Evolutionary conservation across 2,888 invertebrate species (phyloP).

Genomic region (Augochlorella aurata): DNA sequence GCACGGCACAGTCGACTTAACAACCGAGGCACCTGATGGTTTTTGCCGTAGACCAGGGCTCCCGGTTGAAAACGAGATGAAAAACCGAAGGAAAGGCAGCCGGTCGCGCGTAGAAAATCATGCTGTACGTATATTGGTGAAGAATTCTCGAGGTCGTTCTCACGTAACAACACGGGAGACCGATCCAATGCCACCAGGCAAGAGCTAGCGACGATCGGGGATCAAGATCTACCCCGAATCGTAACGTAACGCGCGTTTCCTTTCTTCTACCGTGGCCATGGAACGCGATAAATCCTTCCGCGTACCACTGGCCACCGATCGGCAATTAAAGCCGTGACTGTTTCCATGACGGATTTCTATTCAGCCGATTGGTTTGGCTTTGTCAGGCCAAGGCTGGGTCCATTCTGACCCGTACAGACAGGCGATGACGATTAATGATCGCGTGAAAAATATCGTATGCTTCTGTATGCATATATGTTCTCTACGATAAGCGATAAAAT

Average conservation of each 20-base stretch:
- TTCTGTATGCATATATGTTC: too few relatives aligned
- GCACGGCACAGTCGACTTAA: constrained; percentile 3
- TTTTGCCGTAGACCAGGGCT: not conserved
- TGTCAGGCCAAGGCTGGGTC: too few relatives aligned
- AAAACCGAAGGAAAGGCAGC: constrained; percentile 41
- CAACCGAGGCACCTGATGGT: constrained; percentile 12
- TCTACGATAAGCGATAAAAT: too few relatives aligned
- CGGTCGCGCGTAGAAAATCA: constrained; percentile 26
- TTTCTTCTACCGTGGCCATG: constrained; percentile 2
- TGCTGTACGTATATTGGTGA: constrained; percentile 20
- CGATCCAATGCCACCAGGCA: constrained; percentile 39
- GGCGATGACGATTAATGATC: not conserved
- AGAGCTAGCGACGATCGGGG: not conserved
- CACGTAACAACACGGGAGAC: constrained; percentile 42
- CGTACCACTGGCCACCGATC: not conserved
- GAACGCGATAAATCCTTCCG: constrained; percentile 11
- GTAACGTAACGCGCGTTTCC: constrained; percentile 7
- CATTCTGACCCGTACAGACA: too few relatives aligned
- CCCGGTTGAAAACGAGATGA: constrained; percentile 24
- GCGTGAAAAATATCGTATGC: too few relatives aligned
- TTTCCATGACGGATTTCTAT: not conserved
- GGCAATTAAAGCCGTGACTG: not conserved
- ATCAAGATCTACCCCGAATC: constrained; percentile 29
- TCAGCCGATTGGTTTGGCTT: too few relatives aligned
- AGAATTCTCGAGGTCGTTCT: constrained; percentile 49